Evolutionary conservation across 2,113 vertebrate species (phyloP), one percentile per base, ranked within the genome.

Genomic region (Accipiter cooperii): DNA sequence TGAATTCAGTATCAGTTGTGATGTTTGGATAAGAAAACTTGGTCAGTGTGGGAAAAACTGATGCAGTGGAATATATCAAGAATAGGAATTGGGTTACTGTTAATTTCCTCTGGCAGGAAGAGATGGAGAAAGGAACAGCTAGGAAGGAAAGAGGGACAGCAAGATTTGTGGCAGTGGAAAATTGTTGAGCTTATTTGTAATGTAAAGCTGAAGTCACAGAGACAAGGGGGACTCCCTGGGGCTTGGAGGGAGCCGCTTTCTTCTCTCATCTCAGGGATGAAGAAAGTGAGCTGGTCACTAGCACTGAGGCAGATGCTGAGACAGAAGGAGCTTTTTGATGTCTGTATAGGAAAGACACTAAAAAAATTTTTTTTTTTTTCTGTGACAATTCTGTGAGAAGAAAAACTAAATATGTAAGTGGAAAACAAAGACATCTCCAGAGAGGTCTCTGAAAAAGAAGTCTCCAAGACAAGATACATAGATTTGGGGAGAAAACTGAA

Each of bases 61-160:
- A 77, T 51, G 68, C 66, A 84, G 31, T 55, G 46, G 40, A 90
- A 84, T 54, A 84, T 44, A 51, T 22, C 52, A 90, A 86, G 40
- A 40, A 18, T 16, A 77, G 33, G 70, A 92, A 47, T 38, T 71
- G 17, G 29, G 9, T 83, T 86, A 49, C 83, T 65, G 9, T 74
- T 93, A 31, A 90, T 90, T 95, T 96, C 54, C 58, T 83, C 66
- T 93, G 79, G 31, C 89, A 84, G 80, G 64, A 93, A 77, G 49
- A 90, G n/a, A 29, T 40, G 36, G 33, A 89, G 71, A 86, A 90
- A 84, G 46, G 15, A 93, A 47, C 34, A 82, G 14, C 22, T 69
- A 83, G 52, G 36, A 95, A 73, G 34, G 52, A 74, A 90, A 76
- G 33, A 82, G 47, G 14, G 47, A 85, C n/a, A 88, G 38, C 66